Evolutionary conservation across 2,888 invertebrate species (phyloP).

Genomic region (Drosophila maculinotata): DNA sequence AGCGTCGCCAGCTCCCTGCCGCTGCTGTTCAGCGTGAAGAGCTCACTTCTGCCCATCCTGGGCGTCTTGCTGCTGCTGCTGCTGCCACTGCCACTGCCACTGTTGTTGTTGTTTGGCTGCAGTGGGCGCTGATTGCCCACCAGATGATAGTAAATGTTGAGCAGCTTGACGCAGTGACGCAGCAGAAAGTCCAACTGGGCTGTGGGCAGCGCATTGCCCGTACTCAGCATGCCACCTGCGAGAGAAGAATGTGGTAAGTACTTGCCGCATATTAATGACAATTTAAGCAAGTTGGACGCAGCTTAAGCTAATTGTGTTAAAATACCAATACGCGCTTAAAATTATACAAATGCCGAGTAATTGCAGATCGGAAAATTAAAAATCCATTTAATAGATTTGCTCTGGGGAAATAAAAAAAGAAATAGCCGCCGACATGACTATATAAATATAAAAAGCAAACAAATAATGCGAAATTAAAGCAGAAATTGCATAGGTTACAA

Average conservation of each 20-base stretch:
- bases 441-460: slow-evolving; percentile 44
- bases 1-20: slow-evolving; percentile 73
- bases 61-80: slow-evolving; percentile 46
- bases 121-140: slow-evolving; percentile 84
- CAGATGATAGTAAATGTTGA: slow-evolving; percentile 85
- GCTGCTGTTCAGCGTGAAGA: slow-evolving; percentile 72
- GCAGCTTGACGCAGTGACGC: slow-evolving; percentile 83
- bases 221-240: slow-evolving; percentile 65
- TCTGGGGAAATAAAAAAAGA: slow-evolving; percentile 29
- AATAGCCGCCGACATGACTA: too few relatives aligned
- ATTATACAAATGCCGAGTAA: slow-evolving; percentile 62
- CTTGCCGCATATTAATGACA: slow-evolving; percentile 61
- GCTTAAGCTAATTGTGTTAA: slow-evolving; percentile 66
- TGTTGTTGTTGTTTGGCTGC: slow-evolving; percentile 34
- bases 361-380: slow-evolving; percentile 66
- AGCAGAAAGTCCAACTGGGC: slow-evolving; percentile 78
- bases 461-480: slow-evolving; percentile 72
- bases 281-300: slow-evolving; percentile 56
- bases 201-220: slow-evolving; percentile 45
- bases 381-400: slow-evolving; percentile 67
- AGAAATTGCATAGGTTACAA: slow-evolving; percentile 71
- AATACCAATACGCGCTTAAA: slow-evolving; percentile 55
- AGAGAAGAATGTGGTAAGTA: slow-evolving; percentile 6
- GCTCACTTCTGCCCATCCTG: slow-evolving; percentile 80
- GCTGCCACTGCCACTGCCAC: slow-evolving; percentile 1